Evolutionary conservation across 2,888 invertebrate species (phyloP), one percentile per base, ranked within the genome.

Genomic region (Scaptomyza tumidula): DNA sequence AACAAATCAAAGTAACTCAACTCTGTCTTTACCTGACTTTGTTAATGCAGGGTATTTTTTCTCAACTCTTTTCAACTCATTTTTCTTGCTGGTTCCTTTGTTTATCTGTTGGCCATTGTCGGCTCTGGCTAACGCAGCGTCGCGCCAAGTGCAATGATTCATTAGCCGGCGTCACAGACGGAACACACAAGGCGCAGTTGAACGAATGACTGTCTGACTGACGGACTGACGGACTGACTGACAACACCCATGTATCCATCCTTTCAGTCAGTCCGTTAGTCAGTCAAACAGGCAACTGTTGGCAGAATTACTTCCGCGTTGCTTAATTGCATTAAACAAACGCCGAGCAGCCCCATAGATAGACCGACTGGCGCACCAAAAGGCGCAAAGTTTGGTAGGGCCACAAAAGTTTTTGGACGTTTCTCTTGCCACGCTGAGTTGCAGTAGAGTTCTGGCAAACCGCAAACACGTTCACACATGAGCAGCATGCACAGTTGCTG

Each of bases 381-480:
- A 41, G 52, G 4, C 4, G 19, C 16, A 37, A 14, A n/a, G n/a
- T 52, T 37, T 19, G 31, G 24, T 13, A 11, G 33, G 19, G 11
- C 52, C 39, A 16, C 46, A 68, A 88, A 83, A 88, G 60, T 74
- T 80, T 69, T 65, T 63, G 56, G 59, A 41, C 45, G 45, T 37
- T 46, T 16, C 10, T 45, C 29, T 29, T 45, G 29, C 13, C 33
- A 6, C 11, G 53, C 45, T 39, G 37, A 44, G 48, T 27, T 48
- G 58, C 76, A 55, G 66, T 56, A 64, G 63, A 65, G 76, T 60
- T 49, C 43, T 57, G 80, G 80, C 60, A 45, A 83, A 63, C 88
- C 87, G 46, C 84, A 83, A 80, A 86, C 83, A 88, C 84, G 81
- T 83, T 88, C 88, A 88, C 87, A 86, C 87, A 88, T 83, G 81